Conservation (phyloP, 2,888 invertebrate species). For the Hipparchia semele region DNA sequence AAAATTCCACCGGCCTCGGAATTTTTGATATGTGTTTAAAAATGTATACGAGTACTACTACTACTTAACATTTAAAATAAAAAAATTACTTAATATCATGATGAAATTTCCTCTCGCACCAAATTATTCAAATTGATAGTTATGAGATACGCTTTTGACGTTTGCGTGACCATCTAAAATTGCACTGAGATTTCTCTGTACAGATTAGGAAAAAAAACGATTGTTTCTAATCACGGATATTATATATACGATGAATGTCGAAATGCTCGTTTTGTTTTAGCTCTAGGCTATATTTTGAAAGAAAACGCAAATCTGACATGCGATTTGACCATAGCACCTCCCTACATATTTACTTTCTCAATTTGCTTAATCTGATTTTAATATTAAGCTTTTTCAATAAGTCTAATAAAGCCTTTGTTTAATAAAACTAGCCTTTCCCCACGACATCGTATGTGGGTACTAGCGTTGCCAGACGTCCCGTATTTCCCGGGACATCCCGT, state of each 20-base stretch:
- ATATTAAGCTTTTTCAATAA: neutral
- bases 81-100: neutral
- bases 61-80: too few species aligned
- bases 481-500: too few species aligned
- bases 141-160: conserved; percentile 23
- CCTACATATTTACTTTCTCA: neutral
- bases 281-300: conserved; percentile 52
- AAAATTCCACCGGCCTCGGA: too few species aligned
- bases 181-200: conserved; percentile 65
- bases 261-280: conserved; percentile 60
- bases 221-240: conserved; percentile 70
- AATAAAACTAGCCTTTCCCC: neutral
- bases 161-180: conserved; percentile 67
- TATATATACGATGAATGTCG: conserved; percentile 60
- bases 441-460: neutral
- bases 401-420: neutral
- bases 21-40: too few species aligned
- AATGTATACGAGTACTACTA: too few species aligned
- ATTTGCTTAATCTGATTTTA: conserved; percentile 35
- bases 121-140: conserved; percentile 36
- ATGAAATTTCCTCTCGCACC: conserved; percentile 23
- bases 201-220: conserved; percentile 58
- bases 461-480: too few species aligned
- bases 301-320: conserved; percentile 63
- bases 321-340: conserved; percentile 50